phyloP scores from a whole-genome alignment of 2,797 vertebrate species.

The Gadopsis bispinosus region DNA sequence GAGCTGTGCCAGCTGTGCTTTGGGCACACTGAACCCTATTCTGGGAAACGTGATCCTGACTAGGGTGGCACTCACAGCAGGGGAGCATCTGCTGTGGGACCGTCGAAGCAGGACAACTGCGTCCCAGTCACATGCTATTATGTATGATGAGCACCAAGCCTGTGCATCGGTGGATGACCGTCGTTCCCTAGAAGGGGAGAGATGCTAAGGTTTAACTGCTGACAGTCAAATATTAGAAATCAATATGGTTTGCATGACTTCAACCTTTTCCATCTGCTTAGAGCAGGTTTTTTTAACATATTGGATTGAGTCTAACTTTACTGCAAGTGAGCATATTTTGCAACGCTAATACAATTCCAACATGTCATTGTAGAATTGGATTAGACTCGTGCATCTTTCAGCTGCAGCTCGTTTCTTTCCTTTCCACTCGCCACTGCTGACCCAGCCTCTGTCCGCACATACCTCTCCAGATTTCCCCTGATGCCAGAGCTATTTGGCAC shows the following conservation, averaged over 20 bases:
- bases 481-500: constrained; percentile 61
- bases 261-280: constrained; percentile 52
- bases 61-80: constrained; percentile 66
- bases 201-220: constrained; percentile 48
- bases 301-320: constrained; percentile 48
- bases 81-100: constrained; percentile 80
- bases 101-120: constrained; percentile 71
- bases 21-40: constrained; percentile 58
- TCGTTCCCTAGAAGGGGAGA: constrained; percentile 28
- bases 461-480: constrained; percentile 29
- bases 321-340: constrained; percentile 67
- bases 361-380: constrained; percentile 26
- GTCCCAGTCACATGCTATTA: constrained; percentile 75
- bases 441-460: constrained; percentile 25
- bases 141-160: constrained; percentile 60
- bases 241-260: constrained; percentile 46
- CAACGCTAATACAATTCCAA: constrained; percentile 44
- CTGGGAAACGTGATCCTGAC: constrained; percentile 73
- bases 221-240: constrained; percentile 59
- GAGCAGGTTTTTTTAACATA: constrained; percentile 27
- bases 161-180: constrained; percentile 10
- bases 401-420: constrained; percentile 16
- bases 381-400: constrained; percentile 9
- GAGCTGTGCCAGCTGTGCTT: constrained; percentile 74
- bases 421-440: constrained; percentile 14